Evolutionary conservation across 2,113 vertebrate species (phyloP), one percentile per base, ranked within the genome.

Genomic region (Strix uralensis): DNA sequence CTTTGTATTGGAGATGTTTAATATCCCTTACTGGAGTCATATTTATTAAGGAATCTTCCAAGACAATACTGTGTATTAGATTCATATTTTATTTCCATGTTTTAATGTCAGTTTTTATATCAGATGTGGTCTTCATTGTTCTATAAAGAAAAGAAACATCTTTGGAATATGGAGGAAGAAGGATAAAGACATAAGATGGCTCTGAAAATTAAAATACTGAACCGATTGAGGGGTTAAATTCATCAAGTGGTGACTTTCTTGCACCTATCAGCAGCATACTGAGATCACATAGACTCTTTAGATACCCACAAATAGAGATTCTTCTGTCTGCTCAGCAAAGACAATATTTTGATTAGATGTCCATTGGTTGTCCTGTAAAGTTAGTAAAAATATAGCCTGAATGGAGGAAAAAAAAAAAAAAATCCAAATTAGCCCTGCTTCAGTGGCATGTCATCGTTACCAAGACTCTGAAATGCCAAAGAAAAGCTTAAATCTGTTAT

Each of bases 61-160:
- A 58, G 18, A 49, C 1, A 87, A 47, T 46, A 38, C 10, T 22
- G 8, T 22, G 2, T 23, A 10, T 32, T 61, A 25, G 2, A 42
- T 17, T 40, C 16, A 25, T 25, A 2, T 51, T 38, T 1, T 27
- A 18, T 32, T 75, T 88, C 13, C 5, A 34, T 49, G 14, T 0
- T 71, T 84, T 65, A 51, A 10, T 23, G 4, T 18, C 7, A 26
- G 3, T 52, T 94, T 83, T 70, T 11, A 5, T 51, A 17, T 12
- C 12, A 52, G 2, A 2, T 58, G 7, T 29, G 26, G 8, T 15
- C 65, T 65, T 65, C 10, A 42, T 26, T 61, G 17, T 7, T 81
- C 3, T 71, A 9, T 25, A 70, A 71, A 26, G 0, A 65, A 52
- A 51, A 3, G 0, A 67, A 59, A 40, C n/a, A 8, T 44, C 14